Evolutionary conservation across 2,797 vertebrate species (phyloP), one percentile per base, ranked within the genome.

Genomic region (Rhinichthys osculus): DNA sequence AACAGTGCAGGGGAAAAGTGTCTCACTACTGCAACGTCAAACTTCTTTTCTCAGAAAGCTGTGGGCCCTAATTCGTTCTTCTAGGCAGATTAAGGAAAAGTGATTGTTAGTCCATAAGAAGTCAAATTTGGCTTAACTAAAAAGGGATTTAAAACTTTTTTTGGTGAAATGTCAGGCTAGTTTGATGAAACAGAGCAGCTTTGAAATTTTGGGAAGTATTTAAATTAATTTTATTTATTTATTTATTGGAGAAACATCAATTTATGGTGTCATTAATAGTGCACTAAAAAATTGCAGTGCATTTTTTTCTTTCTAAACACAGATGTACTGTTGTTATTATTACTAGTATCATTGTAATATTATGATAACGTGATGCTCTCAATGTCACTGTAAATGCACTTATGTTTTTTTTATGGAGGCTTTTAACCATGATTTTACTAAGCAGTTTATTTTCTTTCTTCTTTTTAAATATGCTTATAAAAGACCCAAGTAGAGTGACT

Each of bases 21-120:
- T 27, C 44, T 78, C 62, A n/a, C n/a, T 70, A 35, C 57, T 76
- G 30, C 57, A 64, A 5, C 38, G 21, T 70, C 72, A 77, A 21
- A 66, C 42, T 40, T 84, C 73, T 77, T 38, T 84, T 52, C 33
- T 84, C 44, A 54, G 59, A 40, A 67, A 84, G 47, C 44, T 52
- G 30, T 76, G 42, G 30, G 42, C 33, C n/a, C 16, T 70, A 81
- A 81, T 57, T 27, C 11, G 1, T 23, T 52, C 30, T 76, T 27
- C 3, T 47, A 42, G 40, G 7, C 52, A 62, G 54, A 27, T 42
- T 64, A 35, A 40, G 30, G 17, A 17, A 40, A 70, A 38, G 23
- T 54, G 35, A 71, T 57, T 40, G 14, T 42, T 82, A 30, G 50
- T 42, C 19, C 17, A 70, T 42, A 38, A 64, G n/a, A 44, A 35